Evolutionary conservation across 2,888 invertebrate species (phyloP), one percentile per base, ranked within the genome.

Genomic region (Diaphora mendica): DNA sequence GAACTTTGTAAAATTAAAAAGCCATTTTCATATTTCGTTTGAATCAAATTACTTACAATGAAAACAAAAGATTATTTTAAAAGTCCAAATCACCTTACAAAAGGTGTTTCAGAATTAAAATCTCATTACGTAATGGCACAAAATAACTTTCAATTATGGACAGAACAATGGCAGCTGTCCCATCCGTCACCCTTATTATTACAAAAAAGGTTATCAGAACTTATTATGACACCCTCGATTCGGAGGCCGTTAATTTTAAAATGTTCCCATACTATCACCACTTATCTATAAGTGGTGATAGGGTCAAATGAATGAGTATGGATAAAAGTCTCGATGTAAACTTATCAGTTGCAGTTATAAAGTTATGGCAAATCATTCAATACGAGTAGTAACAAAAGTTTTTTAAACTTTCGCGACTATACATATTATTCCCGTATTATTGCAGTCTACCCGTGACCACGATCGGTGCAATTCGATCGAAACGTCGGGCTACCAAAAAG

Each of bases 101-200:
- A 85, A 88, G 85, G 85, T 86, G 86, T 85, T 83, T 75, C 77
- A 73, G 71, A 82, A 89, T 89, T 89, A 88, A 89, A 89, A 83
- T 75, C 79, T 83, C 89, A 87, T 89, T 89, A 88, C 75, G 79
- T 83, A 80, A 80, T 78, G 81, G 81, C 76, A 80, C 78, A 74
- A 86, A 86, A 85, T 86, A 75, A 78, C 85, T 72, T 77, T 77
- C 75, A 88, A 88, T 87, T 87, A 83, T 48, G 79, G 79, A 77
- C 77, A 82, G 81, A 87, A 88, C 84, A 87, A 89, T 85, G 73
- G 72, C 86, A 88, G 84, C 81, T 85, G 84, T 84, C 65, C 44
- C 55, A 30, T 42, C n/a, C 70, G 66, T 72, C 67, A 76, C 64
- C 70, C 70, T 70, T 69, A 48, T 48, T 67, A 71, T 65, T 71